A percentile compares a stretch with the other conserved stretches of the same genome.
Conservation (phyloP, 2,888 invertebrate species). For the Azorinus chamasolen region DNA sequence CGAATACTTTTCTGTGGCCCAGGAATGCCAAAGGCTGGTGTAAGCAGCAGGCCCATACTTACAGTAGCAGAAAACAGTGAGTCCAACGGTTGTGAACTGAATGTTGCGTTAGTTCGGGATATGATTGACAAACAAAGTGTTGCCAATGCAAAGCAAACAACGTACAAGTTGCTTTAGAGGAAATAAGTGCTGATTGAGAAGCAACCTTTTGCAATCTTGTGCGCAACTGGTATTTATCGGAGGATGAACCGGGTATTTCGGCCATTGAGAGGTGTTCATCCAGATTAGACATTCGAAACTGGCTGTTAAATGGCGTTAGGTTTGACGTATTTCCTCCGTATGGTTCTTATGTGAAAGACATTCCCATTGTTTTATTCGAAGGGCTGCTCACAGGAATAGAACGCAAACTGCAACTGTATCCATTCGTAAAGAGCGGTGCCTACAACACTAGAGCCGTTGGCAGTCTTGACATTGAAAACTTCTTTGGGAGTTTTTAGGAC, state of each 20-base stretch:
- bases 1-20: not conserved
- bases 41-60: not conserved
- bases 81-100: not conserved
- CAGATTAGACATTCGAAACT: constrained; percentile 2
- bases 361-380: constrained; percentile 16
- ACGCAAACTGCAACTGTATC: constrained; percentile 10
- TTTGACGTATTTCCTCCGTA: constrained; percentile 22
- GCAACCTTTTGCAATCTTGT: constrained; percentile 16
- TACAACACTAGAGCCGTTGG: constrained; percentile 13
- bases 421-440: constrained; percentile 1
- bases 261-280: not conserved
- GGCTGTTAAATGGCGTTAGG: constrained; percentile 3
- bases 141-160: constrained; percentile 5
- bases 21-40: not conserved
- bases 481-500: constrained; percentile 13
- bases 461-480: too few species aligned
- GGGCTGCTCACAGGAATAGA: constrained; percentile 14
- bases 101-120: constrained; percentile 11
- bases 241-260: constrained; percentile 12
- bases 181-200: not conserved
- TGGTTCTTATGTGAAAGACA: not conserved
- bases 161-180: constrained; percentile 1
- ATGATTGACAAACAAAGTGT: constrained; percentile 25
- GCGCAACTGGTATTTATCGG: constrained; percentile 22
- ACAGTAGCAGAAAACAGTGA: constrained; percentile 11